Conservation (phyloP, 1,140 invertebrate genomes). For the Anagrus nilaparvatae region DNA sequence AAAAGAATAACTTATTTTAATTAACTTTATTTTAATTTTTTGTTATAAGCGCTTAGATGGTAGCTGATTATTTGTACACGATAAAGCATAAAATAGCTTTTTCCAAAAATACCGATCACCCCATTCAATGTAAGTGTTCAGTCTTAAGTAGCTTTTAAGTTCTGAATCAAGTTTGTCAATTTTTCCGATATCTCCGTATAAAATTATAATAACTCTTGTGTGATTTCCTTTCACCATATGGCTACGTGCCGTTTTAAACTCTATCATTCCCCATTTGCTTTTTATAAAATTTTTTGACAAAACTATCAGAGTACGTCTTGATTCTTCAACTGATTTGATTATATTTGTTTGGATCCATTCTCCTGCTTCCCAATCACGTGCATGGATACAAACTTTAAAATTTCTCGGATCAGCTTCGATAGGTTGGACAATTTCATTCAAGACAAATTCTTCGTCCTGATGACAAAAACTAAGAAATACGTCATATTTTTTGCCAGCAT, state of each 20-base stretch:
- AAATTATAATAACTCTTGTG: constrained; percentile 57
- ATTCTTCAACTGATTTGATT: constrained; percentile 70
- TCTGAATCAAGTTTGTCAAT: constrained; percentile 54
- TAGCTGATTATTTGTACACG: too few relatives aligned
- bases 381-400: constrained; percentile 66
- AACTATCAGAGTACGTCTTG: constrained; percentile 70
- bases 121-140: constrained; percentile 72
- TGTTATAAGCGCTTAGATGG: too few relatives aligned
- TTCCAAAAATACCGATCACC: constrained; percentile 57
- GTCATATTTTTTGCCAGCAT: constrained; percentile 71
- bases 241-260: constrained; percentile 71
- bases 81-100: constrained; percentile 21
- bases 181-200: constrained; percentile 57
- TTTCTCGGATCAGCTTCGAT: constrained; percentile 50
- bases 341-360: too few relatives aligned
- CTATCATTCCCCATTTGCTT: constrained; percentile 78
- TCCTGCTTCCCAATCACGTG: constrained; percentile 70
- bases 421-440: constrained; percentile 52
- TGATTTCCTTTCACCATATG: constrained; percentile 55
- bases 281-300: constrained; percentile 71
- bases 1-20: too few relatives aligned
- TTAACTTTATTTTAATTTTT: too few relatives aligned
- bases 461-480: constrained; percentile 82
- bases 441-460: constrained; percentile 66
- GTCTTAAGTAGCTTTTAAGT: constrained; percentile 57